Percentiles rank a stretch among this genome's conserved stretches.
Evolutionary conservation across 2,113 vertebrate species (phyloP).

Genomic region (Pluvialis apricaria): DNA sequence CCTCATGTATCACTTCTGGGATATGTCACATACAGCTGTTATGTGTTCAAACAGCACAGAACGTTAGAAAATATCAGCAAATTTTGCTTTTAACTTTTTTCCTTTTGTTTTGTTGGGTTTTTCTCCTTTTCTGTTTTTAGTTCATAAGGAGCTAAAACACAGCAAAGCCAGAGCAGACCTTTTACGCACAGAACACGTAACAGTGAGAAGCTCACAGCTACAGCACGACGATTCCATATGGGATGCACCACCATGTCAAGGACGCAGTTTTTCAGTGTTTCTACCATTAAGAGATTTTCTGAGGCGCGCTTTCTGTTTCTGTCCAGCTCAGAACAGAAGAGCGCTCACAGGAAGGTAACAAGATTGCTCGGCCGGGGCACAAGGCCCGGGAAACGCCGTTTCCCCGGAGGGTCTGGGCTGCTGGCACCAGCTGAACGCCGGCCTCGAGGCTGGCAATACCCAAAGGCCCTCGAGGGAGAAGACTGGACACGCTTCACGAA

Average conservation of each 20-base stretch:
- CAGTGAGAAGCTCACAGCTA: background rate
- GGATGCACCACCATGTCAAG: background rate
- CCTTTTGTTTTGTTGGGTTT: background rate
- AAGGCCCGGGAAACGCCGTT: rapidly evolving
- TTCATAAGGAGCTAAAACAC: background rate
- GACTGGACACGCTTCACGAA: rapidly evolving
- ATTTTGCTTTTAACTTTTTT: background rate
- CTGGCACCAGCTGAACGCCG: rapidly evolving
- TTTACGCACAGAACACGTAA: background rate
- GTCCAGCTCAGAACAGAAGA: background rate
- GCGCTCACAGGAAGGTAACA: too few relatives aligned
- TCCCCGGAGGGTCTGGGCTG: too few relatives aligned
- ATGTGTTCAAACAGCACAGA: background rate
- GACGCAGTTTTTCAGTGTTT: rapidly evolving
- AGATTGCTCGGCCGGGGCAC: rapidly evolving
- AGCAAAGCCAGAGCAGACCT: background rate
- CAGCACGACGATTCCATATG: rapidly evolving
- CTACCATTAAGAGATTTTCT: background rate
- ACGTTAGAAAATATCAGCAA: background rate
- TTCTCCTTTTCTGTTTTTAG: background rate
- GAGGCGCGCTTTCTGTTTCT: rapidly evolving
- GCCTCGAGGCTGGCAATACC: rapidly evolving
- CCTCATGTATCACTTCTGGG: background rate
- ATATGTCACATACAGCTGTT: background rate
- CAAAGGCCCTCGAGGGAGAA: background rate